A percentile compares a stretch with the other conserved stretches of the same genome.
Conservation (phyloP, 2,797 vertebrate genomes). For the Lagorchestes hirsutus region DNA sequence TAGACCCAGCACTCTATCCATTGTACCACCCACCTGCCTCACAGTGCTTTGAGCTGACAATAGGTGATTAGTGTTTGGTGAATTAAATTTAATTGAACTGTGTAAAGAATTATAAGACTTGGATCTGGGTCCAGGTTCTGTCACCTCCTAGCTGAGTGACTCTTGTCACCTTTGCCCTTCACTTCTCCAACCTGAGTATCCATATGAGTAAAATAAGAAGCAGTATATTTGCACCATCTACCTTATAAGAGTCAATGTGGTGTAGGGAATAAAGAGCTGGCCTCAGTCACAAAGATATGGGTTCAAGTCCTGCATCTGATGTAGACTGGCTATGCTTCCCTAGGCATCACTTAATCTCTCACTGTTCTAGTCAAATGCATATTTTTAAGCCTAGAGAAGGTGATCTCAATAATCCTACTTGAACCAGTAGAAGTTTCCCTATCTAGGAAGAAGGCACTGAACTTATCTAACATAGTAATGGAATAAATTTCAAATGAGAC, state of each 20-base stretch:
- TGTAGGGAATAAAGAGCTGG: background rate
- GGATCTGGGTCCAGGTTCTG: background rate
- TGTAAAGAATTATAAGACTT: background rate
- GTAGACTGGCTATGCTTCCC: background rate
- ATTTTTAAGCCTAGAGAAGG: background rate
- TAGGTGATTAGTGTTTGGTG: background rate
- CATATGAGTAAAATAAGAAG: background rate
- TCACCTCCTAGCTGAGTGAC: background rate
- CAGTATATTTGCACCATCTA: background rate
- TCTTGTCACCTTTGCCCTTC: background rate
- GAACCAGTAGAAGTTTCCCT: background rate
- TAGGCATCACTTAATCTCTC: background rate
- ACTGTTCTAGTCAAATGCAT: background rate
- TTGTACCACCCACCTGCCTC: background rate
- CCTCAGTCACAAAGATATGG: background rate
- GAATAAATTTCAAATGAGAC: background rate
- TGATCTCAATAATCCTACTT: background rate
- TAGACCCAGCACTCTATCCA: background rate
- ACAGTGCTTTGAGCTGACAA: background rate
- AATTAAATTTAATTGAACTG: background rate
- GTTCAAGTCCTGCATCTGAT: background rate
- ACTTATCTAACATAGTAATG: background rate
- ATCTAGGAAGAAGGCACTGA: background rate
- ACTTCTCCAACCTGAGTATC: background rate
- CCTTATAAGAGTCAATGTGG: background rate